Base-by-base conservation (phyloP, 2,888 invertebrate species). In the Neoascia interrupta region DNA sequence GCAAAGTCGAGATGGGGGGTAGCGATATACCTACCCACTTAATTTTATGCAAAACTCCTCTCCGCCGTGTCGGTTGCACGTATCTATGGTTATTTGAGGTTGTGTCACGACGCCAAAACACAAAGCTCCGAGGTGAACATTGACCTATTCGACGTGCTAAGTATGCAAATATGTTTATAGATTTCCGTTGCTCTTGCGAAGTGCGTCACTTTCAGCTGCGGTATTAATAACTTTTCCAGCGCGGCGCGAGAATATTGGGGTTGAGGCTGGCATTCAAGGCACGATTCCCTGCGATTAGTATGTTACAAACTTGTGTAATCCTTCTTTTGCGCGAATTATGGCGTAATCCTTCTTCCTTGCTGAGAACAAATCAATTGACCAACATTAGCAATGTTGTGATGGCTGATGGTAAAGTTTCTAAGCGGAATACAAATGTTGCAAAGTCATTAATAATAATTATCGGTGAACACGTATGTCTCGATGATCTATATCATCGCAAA, bases 391-490 rank as follows among this genome's bases (percentile, higher is more conserved):
- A n/a, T n/a, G n/a, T n/a, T 10, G n/a, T 41, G 26, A 56, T 16
- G 19, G 10, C 23, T 5, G 21, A 5, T 5, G 19, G 11, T 26
- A 8, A 8, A 10, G 26, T 26, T 26, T 3, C 1, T 43, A 45
- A 23, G 41, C 8, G 31, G 21, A 28, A 26, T 23, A 31, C 13
- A 36, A 53, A 34, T 36, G 39, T n/a, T 39, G 54, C 37, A 56
- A 10, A n/a, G n/a, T 56, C 66, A 39, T 66, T 56, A 66, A 66
- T 66, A 66, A 37, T 37, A 66, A 56, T 66, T 47, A 56, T n/a
- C n/a, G 53, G 16, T 36, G 6, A 13, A 10, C 45, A 19, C 26
- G 64, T 34, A 36, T 45, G 45, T 19, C 23, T 34, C 11, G 45
- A 36, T 60, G 45, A 45, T 60, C 23, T 36, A 36, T 60, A 36